Percentiles rank a stretch among this genome's conserved stretches.
Conservation (phyloP, 37 sponge, comb jelly and placozoan species). For the Diacarnus erythraeanus region DNA sequence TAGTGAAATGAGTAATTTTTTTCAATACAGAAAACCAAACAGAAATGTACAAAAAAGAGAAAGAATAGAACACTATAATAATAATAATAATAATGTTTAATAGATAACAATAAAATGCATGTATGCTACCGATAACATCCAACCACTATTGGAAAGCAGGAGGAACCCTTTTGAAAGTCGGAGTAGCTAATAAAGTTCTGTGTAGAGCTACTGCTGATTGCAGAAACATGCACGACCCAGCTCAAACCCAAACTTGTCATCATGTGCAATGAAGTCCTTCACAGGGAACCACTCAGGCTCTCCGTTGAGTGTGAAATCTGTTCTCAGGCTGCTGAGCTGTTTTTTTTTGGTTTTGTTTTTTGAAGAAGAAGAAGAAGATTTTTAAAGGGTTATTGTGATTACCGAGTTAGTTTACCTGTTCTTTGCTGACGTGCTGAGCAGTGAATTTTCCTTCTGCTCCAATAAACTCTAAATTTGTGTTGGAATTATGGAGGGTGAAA, state of each 20-base stretch:
- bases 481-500: conserved; percentile 25
- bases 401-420: background rate
- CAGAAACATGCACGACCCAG: conserved; percentile 67
- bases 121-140: background rate
- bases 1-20: too few relatives aligned
- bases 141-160: background rate
- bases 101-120: background rate
- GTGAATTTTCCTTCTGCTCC: conserved; percentile 26
- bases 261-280: conserved; percentile 1
- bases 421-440: background rate
- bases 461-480: conserved; percentile 11
- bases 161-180: background rate
- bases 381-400: too few relatives aligned
- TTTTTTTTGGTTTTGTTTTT: too few relatives aligned
- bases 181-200: background rate
- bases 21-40: too few relatives aligned
- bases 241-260: conserved; percentile 45
- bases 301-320: conserved; percentile 30
- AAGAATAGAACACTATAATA: too few relatives aligned
- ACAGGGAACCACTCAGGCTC: conserved; percentile 60
- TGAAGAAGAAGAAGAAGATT: too few relatives aligned
- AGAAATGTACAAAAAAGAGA: too few relatives aligned
- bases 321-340: conserved; percentile 41
- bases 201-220: conserved; percentile 6
- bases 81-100: background rate